Evolutionary conservation across 2,113 vertebrate genomes (phyloP), one percentile per base, ranked within the genome.

Genomic region (Phyllostomus discolor): DNA sequence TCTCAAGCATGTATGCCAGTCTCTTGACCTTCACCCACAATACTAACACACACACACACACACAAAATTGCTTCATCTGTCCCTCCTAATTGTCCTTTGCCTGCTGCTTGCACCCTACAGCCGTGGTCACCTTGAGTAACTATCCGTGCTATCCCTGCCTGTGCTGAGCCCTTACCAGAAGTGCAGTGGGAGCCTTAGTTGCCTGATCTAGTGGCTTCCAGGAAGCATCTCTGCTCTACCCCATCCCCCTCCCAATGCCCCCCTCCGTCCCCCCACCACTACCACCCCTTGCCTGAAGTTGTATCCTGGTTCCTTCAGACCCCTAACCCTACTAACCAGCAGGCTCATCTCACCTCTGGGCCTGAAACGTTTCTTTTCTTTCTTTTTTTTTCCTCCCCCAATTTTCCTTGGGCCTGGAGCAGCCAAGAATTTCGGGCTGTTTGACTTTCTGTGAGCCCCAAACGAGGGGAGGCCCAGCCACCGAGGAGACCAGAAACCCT

Each of bases 401-500:
- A 96, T 97, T 96, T 97, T 92, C 89, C 96, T 96, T 97, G 97
- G 97, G 96, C 94, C 95, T 98, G 98, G 98, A 98, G 98, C 98
- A 99, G 99, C 99, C 98, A 99, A 99, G 99, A 99, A 98, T 99
- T 99, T 98, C 98, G 98, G 99, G 99, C 98, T 99, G 95, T 99
- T 99, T 99, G 99, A 99, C 98, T 99, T 99, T 98, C 98, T 99
- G 98, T 99, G 98, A 99, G 97, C 97, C 97, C 98, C 97, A 98
- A 90, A 91, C 98, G 96, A 10, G 0, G 97, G 98, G 98, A 97
- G 97, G 97, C 96, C 90, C 95, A 88, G 95, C 97, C 94, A 97
- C 97, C 8, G 81, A 97, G 97, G 97, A 97, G 95, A 97, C 97
- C 97, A 93, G 93, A 95, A 97, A 75, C 85, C 91, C 94, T 89